These are phyloP conservation scores for Willowsia nigromaculata DNA, from an alignment of 2,888 invertebrate species.

Conservation along the genomic window DNA sequence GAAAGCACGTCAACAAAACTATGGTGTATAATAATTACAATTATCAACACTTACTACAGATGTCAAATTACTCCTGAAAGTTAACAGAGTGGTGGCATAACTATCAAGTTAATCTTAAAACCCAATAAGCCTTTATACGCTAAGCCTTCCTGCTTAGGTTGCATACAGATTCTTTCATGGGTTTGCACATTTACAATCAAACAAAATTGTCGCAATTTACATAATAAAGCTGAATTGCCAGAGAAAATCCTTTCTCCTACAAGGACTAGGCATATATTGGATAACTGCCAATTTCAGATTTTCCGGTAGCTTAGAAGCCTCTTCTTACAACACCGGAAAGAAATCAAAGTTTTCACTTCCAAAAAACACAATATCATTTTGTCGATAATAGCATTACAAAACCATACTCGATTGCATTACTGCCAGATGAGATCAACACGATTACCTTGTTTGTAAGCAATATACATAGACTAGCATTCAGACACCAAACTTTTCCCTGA, in stretches of 20 bases:
- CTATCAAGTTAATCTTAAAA: neutral
- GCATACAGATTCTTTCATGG: neutral
- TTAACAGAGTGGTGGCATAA: neutral
- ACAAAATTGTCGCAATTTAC: conserved; percentile 1
- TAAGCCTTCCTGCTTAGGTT: neutral
- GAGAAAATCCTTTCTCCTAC: neutral
- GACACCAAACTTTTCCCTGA: neutral
- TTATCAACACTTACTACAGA: neutral
- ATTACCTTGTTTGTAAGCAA: neutral
- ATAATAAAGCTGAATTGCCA: conserved; percentile 31
- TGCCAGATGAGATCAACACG: conserved; percentile 12
- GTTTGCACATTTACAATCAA: neutral
- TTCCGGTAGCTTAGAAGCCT: neutral
- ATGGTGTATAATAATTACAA: no score
- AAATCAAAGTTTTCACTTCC: conserved; percentile 34
- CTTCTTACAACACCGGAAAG: neutral
- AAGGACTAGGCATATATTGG: neutral
- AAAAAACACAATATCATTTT: neutral
- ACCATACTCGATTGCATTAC: conserved; percentile 26
- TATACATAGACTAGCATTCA: neutral
- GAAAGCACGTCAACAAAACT: no score
- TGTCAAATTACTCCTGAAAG: neutral
- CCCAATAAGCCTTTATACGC: neutral
- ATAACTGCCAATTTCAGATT: neutral
- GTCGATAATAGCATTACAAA: neutral